Evolutionary conservation across 2,888 invertebrate species (phyloP).

Genomic region (Drosophila meridiana): DNA sequence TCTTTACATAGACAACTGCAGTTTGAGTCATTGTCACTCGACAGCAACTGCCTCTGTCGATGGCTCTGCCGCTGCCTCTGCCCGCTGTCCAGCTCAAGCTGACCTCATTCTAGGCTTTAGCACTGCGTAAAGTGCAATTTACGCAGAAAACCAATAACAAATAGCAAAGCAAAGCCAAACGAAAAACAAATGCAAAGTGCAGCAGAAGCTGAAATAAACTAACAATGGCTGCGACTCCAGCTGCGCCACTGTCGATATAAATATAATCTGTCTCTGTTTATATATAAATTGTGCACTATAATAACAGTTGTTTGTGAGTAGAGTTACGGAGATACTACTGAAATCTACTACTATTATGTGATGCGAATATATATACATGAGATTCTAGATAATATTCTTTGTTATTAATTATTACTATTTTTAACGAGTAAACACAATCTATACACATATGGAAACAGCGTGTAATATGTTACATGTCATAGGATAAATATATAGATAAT

Average conservation of each 20-base stretch:
- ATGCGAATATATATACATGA: background rate
- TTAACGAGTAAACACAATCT: background rate
- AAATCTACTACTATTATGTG: background rate
- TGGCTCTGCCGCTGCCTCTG: too few relatives aligned
- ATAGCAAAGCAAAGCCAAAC: slow-evolving; percentile 50
- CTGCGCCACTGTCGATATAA: background rate
- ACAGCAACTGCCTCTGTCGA: background rate
- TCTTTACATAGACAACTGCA: slow-evolving; percentile 66
- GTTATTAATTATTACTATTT: background rate
- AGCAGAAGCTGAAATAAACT: slow-evolving; percentile 6
- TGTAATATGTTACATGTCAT: too few relatives aligned
- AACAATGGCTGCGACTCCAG: background rate
- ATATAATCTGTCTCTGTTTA: background rate
- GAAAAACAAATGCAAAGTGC: slow-evolving; percentile 40
- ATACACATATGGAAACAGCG: too few relatives aligned
- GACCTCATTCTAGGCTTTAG: slow-evolving; percentile 61
- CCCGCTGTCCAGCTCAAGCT: slow-evolving; percentile 8
- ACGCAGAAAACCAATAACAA: slow-evolving; percentile 33
- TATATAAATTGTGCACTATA: background rate
- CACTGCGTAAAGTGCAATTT: slow-evolving; percentile 72
- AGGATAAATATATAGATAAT: background rate
- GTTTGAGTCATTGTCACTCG: slow-evolving; percentile 38
- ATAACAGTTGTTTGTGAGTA: background rate
- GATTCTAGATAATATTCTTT: background rate
- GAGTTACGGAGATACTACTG: background rate